Percentiles rank a stretch among this genome's conserved stretches.
Evolutionary conservation across 2,888 invertebrate species (phyloP).

Genomic region (Eristalinus sepulchralis): DNA sequence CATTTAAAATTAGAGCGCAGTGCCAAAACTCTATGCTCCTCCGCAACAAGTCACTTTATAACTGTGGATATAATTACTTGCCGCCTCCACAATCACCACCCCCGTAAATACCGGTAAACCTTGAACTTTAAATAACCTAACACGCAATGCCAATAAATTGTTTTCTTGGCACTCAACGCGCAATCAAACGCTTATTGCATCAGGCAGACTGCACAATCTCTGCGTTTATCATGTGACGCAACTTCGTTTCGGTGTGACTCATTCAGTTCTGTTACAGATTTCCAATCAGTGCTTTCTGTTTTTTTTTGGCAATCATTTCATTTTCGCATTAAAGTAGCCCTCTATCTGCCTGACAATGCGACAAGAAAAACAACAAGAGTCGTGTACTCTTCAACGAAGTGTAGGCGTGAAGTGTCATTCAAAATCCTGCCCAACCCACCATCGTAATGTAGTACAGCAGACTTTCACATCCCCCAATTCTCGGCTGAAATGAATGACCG

Average conservation of each 20-base stretch:
- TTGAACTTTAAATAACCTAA: slow-evolving; percentile 54
- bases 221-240: not conserved
- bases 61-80: not conserved
- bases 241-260: not conserved
- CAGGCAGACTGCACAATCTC: not conserved
- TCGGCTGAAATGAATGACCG: slow-evolving; percentile 45
- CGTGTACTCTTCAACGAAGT: slow-evolving; percentile 32
- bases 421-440: not conserved
- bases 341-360: slow-evolving; percentile 28
- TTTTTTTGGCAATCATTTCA: slow-evolving; percentile 25
- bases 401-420: slow-evolving; percentile 45
- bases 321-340: slow-evolving; percentile 35
- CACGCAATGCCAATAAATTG: slow-evolving; percentile 55
- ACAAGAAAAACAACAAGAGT: not conserved
- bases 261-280: not conserved
- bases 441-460: not conserved
- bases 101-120: slow-evolving; percentile 31
- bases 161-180: slow-evolving; percentile 13
- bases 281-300: not conserved
- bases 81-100: slow-evolving; percentile 2
- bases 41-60: slow-evolving; percentile 15
- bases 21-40: not conserved
- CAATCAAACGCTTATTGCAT: slow-evolving; percentile 19
- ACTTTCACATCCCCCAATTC: not conserved
- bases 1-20: not conserved